These are phyloP conservation scores for Megathymus violae DNA, from an alignment of 1,140 invertebrate species.

Conservation along the genomic window DNA sequence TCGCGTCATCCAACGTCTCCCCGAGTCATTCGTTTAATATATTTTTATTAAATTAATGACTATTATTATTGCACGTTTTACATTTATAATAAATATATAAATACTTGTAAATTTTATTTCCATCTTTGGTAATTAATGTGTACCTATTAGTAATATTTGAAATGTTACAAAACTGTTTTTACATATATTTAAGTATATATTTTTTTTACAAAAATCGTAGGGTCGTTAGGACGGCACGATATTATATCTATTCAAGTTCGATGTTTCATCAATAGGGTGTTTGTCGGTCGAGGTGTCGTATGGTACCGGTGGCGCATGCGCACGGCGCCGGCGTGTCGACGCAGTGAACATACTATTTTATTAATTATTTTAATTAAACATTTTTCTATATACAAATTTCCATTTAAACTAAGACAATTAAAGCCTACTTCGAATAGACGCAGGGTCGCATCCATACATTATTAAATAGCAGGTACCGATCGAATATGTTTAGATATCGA, in stretches of 20 bases:
- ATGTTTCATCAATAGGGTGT: conserved; percentile 77
- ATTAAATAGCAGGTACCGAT: conserved; percentile 81
- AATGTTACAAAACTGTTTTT: conserved; percentile 83
- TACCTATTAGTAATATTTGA: conserved; percentile 82
- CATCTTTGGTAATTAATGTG: conserved; percentile 81
- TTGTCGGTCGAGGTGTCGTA: conserved; percentile 60
- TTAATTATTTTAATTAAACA: conserved; percentile 66
- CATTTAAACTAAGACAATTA: conserved; percentile 83
- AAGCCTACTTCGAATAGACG: conserved; percentile 82
- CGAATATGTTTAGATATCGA: conserved; percentile 76
- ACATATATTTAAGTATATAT: conserved; percentile 81
- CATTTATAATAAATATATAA: conserved; percentile 84
- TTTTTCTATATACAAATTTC: conserved; percentile 81
- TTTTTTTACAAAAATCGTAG: conserved; percentile 83
- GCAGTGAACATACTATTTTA: conserved; percentile 65
- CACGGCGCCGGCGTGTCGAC: conserved; percentile 65
- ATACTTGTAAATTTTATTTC: conserved; percentile 83
- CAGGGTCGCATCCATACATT: conserved; percentile 82
- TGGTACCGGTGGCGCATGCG: conserved; percentile 55
- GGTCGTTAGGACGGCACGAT: conserved; percentile 83
- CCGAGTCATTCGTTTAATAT: conserved; percentile 79
- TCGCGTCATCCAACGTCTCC: conserved; percentile 53
- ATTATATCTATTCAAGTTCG: conserved; percentile 82
- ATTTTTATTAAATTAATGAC: conserved; percentile 82
- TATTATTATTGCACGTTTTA: conserved; percentile 84